Evolutionary conservation across 37 sponge, comb jelly and placozoan species (phyloP).

Genomic region (Lycopodina hypogea): DNA sequence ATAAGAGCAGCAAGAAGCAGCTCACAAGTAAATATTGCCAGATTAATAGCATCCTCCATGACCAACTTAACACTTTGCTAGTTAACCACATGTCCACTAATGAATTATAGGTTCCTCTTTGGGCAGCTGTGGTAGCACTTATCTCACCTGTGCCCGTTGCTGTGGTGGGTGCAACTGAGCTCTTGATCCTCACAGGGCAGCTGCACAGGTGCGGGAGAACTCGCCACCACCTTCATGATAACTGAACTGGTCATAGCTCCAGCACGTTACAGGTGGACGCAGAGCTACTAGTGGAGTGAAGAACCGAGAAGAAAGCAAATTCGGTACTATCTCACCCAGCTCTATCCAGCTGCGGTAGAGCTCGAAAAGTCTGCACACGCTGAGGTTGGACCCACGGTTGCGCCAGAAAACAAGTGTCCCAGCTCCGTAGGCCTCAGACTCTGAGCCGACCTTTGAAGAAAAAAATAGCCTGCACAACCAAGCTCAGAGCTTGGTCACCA

Average conservation of each 20-base stretch:
- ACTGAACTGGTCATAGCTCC: neutral
- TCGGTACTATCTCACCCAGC: neutral
- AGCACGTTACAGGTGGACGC: neutral
- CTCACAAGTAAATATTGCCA: too few species aligned
- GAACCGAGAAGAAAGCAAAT: neutral
- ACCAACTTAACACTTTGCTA: too few species aligned
- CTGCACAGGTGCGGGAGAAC: neutral
- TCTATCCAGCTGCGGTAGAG: neutral
- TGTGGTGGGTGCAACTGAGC: neutral
- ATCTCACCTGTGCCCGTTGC: slow-evolving; percentile 16
- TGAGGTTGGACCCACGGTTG: too few species aligned
- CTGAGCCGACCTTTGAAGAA: too few species aligned
- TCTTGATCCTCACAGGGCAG: neutral
- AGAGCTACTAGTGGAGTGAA: neutral
- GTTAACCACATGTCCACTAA: neutral
- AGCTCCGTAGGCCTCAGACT: too few species aligned
- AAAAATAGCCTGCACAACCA: too few species aligned
- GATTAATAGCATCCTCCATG: too few species aligned
- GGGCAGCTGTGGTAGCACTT: slow-evolving; percentile 2
- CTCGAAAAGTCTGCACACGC: neutral
- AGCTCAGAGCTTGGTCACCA: too few species aligned
- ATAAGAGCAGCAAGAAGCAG: too few species aligned
- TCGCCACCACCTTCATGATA: neutral
- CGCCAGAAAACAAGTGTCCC: too few species aligned
- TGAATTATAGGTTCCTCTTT: neutral